Evolutionary conservation across 1,140 invertebrate genomes (phyloP).

Genomic region (Laupala kohalensis): DNA sequence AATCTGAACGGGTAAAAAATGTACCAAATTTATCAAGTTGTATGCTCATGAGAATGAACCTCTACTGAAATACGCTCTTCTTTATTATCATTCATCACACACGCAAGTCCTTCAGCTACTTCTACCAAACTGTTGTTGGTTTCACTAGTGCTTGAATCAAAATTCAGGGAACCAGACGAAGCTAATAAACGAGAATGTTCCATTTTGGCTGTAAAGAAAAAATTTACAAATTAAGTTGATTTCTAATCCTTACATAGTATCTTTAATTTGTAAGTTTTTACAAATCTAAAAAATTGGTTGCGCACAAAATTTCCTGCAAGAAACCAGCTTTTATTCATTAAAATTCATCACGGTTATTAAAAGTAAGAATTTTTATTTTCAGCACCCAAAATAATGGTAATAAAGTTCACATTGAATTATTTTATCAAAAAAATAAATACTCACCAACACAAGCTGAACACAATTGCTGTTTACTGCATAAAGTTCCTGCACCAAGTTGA

Average conservation of each 20-base stretch:
- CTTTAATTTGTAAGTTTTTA: too few species aligned
- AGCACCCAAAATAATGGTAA: neutral
- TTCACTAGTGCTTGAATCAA: neutral
- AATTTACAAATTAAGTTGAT: neutral
- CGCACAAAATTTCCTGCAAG: too few species aligned
- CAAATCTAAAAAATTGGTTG: neutral
- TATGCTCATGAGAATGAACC: neutral
- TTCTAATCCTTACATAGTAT: neutral
- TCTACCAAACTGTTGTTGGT: neutral
- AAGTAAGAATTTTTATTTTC: too few species aligned
- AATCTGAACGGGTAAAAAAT: too few species aligned
- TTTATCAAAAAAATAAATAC: neutral
- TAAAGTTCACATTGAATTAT: neutral
- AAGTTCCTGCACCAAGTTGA: neutral
- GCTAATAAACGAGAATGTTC: neutral
- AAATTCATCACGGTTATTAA: too few species aligned
- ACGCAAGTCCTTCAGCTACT: neutral
- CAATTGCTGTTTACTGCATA: neutral
- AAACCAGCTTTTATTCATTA: too few species aligned
- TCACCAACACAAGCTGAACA: conserved; percentile 2
- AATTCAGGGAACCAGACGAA: neutral
- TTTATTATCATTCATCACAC: neutral
- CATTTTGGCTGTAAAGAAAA: neutral
- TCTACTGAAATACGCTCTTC: neutral
- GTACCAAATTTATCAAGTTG: too few species aligned